phyloP scores from a whole-genome alignment of 2,888 invertebrate genomes.

The Dermolepida albohirtum region DNA sequence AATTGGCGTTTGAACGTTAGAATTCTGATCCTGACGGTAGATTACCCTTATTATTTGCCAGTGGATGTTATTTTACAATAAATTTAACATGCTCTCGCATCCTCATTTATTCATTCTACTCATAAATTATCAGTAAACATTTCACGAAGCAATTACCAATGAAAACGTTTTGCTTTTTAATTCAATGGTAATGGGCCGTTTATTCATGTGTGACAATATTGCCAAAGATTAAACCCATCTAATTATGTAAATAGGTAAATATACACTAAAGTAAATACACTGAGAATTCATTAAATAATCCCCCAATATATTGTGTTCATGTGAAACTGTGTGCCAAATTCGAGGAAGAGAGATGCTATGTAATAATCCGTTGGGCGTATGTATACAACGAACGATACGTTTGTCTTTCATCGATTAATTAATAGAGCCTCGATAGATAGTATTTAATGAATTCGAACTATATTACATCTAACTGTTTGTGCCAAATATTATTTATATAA shows the following conservation, averaged over 20 bases:
- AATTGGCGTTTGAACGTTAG: no score
- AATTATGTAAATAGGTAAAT: background rate
- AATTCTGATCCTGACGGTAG: no score
- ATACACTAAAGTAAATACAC: no score
- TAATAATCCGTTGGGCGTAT: background rate
- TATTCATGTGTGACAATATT: slow-evolving; percentile 18
- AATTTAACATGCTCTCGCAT: no score
- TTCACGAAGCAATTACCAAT: no score
- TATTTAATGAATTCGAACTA: slow-evolving; percentile 11
- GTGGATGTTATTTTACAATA: no score
- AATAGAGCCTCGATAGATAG: slow-evolving; percentile 1
- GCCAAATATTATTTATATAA: slow-evolving; percentile 36
- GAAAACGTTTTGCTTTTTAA: no score
- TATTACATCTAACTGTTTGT: slow-evolving; percentile 26
- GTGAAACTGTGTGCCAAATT: slow-evolving; percentile 37
- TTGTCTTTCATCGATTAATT: background rate
- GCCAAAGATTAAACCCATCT: slow-evolving; percentile 16
- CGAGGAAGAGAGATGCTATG: background rate
- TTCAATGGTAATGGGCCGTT: background rate
- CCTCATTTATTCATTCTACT: no score
- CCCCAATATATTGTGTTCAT: slow-evolving; percentile 23
- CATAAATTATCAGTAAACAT: no score
- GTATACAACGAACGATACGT: background rate
- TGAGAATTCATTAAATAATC: slow-evolving; percentile 3
- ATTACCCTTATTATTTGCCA: no score